Percentiles rank a stretch among this genome's conserved stretches.
These are phyloP conservation scores for Fundulus diaphanus DNA, from an alignment of 2,797 vertebrate species.

Conservation along the genomic window DNA sequence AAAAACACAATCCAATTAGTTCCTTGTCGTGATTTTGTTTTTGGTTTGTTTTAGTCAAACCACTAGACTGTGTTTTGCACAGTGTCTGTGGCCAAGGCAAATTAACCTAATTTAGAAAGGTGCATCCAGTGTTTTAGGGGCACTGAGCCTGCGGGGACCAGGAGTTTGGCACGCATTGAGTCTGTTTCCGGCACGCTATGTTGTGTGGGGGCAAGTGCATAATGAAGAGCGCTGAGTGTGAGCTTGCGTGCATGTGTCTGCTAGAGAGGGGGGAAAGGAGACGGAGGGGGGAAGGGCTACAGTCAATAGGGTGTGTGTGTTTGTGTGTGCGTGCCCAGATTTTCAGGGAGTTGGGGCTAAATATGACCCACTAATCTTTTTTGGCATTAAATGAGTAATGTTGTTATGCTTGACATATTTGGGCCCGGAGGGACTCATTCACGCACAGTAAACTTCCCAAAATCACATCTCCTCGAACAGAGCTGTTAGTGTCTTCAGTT, in stretches of 20 bases:
- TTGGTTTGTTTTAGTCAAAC: conserved; percentile 30
- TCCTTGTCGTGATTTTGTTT: conserved; percentile 18
- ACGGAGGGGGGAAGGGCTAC: conserved; percentile 27
- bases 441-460: conserved; percentile 32
- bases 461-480: conserved; percentile 10
- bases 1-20: conserved; percentile 26
- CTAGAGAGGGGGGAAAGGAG: conserved; percentile 13
- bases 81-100: conserved; percentile 53
- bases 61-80: conserved; percentile 45
- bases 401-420: conserved; percentile 68
- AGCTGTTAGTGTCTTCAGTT: conserved; percentile 7
- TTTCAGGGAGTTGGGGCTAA: conserved; percentile 50
- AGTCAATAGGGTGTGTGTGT: conserved; percentile 33
- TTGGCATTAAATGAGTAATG: conserved; percentile 68
- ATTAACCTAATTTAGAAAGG: conserved; percentile 76
- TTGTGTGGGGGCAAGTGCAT: conserved; percentile 77
- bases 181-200: conserved; percentile 80
- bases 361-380: conserved; percentile 67
- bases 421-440: conserved; percentile 20
- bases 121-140: conserved; percentile 72
- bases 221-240: conserved; percentile 73
- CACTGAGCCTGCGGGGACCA: conserved; percentile 71
- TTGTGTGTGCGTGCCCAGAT: conserved; percentile 34
- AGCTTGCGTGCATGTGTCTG: conserved; percentile 63
- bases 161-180: conserved; percentile 73